Base-by-base conservation (phyloP, 2,888 invertebrate genomes). In the Oscheius onirici region DNA sequence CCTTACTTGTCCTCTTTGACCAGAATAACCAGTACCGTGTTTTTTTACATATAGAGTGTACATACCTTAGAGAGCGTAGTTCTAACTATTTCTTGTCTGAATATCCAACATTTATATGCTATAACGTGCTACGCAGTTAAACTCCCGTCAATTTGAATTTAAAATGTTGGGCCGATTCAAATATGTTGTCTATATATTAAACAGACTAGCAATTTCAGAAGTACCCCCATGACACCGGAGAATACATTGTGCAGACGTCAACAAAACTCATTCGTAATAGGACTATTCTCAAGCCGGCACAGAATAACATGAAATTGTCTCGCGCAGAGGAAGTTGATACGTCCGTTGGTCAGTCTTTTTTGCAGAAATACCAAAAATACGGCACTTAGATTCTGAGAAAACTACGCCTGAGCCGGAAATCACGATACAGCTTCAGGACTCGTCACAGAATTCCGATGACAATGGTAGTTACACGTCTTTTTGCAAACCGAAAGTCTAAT, bases 211-310 rank as follows among this genome's bases (percentile, higher is more conserved):
- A 13, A 5, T 28, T 55, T 26, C n/a, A 55, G 55, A 55, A n/a
- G 26, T 34, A 34, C 34, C 3, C 34, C 8, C 5, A 3, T 3
- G 58, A 58, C 24, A 58, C 20, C 3, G 58, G 34, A 34, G 34
- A 58, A 58, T 58, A 58, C 41, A n/a, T 58, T 40, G 58, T 58
- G 1, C 58, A 58, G 41, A 58, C 58, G 17, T 40, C 58, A 6
- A 58, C 58, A 40, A 58, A 43, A 13, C 20, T 58, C 8, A 41
- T 58, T 20, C n/a, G 58, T 20, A 58, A 58, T 34, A 40, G 17
- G 6, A 41, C 40, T 22, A 22, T 17, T 40, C 34, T 8, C 34
- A 34, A 34, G 17, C 58, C n/a, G 17, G 15, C n/a, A 41, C 24
- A 34, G 26, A 34, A 26, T 22, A 58, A 1, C 20, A 40, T 58